Percentiles rank a stretch among this genome's conserved stretches.
phyloP scores from a whole-genome alignment of 2,797 vertebrate species.

The Paratrypauchen microcephalus region DNA sequence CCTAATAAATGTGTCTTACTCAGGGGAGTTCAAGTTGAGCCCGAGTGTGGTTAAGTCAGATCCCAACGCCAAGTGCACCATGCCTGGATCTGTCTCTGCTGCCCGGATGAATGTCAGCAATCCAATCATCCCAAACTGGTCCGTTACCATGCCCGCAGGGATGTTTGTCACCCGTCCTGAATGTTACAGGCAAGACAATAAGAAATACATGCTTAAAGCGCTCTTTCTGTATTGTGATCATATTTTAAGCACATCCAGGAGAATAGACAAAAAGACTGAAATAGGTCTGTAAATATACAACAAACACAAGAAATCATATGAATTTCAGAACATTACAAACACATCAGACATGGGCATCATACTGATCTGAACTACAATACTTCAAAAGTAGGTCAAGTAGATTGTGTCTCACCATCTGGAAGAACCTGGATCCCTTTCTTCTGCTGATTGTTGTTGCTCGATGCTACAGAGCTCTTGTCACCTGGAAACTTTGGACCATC shows the following conservation, averaged over 20 bases:
- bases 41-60: slow-evolving; percentile 99
- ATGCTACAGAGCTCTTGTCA: slow-evolving; percentile 95
- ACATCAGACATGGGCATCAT: no score
- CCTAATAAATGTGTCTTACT: slow-evolving; percentile 79
- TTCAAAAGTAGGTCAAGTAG: no score
- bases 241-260: no score
- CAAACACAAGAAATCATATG: no score
- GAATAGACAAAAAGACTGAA: no score
- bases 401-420: slow-evolving; percentile 88
- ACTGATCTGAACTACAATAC: no score
- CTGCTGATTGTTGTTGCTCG: slow-evolving; percentile 94
- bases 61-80: slow-evolving; percentile 99
- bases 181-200: slow-evolving; percentile 19
- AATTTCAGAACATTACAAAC: no score
- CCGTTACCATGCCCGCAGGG: slow-evolving; percentile 99
- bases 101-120: slow-evolving; percentile 99
- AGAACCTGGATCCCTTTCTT: slow-evolving; percentile 99
- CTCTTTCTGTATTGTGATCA: no score
- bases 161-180: slow-evolving; percentile 99
- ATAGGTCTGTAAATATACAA: no score
- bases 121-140: slow-evolving; percentile 99
- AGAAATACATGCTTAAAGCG: background rate
- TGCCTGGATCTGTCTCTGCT: slow-evolving; percentile 97
- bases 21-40: slow-evolving; percentile 99
- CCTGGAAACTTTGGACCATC: slow-evolving; percentile 99